Conservation (phyloP, 1,140 invertebrate genomes). For the Heterodera schachtii region DNA sequence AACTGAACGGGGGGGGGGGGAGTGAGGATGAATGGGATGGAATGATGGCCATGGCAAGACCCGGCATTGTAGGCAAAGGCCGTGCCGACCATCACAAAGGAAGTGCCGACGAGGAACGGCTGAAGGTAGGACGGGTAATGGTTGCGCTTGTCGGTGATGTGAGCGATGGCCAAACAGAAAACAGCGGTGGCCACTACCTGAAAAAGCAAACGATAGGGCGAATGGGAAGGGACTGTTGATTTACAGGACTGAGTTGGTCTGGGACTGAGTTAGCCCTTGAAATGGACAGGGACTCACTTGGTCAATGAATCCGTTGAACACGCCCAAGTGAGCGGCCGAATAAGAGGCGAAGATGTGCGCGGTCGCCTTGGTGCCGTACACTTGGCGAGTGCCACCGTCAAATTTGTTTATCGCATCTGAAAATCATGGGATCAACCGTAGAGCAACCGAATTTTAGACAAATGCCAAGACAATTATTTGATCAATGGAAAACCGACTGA, state of each 20-base stretch:
- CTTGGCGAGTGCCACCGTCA: slow-evolving; percentile 66
- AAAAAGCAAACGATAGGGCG: no score
- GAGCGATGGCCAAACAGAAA: slow-evolving; percentile 57
- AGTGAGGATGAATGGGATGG: neutral
- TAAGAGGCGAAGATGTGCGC: slow-evolving; percentile 72
- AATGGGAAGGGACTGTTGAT: no score
- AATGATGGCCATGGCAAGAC: slow-evolving; percentile 51
- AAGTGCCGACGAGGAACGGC: slow-evolving; percentile 43
- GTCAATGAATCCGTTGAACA: slow-evolving; percentile 68
- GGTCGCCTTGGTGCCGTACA: slow-evolving; percentile 65
- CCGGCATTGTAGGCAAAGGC: slow-evolving; percentile 68
- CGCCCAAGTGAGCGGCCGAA: slow-evolving; percentile 67
- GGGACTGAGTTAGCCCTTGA: no score
- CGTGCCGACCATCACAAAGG: slow-evolving; percentile 65
- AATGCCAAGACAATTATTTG: neutral
- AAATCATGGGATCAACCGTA: neutral
- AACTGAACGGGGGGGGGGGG: slow-evolving; percentile 69
- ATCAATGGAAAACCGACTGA: neutral
- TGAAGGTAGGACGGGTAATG: slow-evolving; percentile 64
- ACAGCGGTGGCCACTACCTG: slow-evolving; percentile 49
- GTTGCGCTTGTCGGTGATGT: slow-evolving; percentile 54
- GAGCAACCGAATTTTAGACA: slow-evolving; percentile 5
- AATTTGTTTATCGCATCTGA: slow-evolving; percentile 68
- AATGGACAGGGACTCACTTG: slow-evolving; percentile 64
- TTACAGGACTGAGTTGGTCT: no score